A percentile compares a stretch with the other conserved stretches of the same genome.
These are phyloP conservation scores for Schizaphis graminum DNA, from an alignment of 2,888 invertebrate genomes.

Conservation along the genomic window DNA sequence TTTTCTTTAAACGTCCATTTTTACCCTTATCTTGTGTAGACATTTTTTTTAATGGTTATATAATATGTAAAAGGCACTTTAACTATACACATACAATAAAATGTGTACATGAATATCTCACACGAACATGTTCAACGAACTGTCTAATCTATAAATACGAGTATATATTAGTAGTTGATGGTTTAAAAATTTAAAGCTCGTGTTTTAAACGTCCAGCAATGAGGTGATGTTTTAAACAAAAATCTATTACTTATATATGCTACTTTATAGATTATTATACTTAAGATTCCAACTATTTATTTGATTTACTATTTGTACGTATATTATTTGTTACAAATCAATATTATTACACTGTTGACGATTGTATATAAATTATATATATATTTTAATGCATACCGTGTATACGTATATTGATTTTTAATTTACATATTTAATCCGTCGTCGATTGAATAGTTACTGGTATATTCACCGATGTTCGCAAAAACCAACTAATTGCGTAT, in stretches of 20 bases:
- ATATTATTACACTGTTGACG: background rate
- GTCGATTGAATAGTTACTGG: background rate
- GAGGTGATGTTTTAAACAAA: background rate
- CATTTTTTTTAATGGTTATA: slow-evolving; percentile 30
- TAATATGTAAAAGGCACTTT: background rate
- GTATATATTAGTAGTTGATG: background rate
- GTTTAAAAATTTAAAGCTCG: background rate
- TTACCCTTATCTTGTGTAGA: slow-evolving; percentile 49
- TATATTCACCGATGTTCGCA: background rate
- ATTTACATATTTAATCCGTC: background rate
- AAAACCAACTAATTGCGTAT: background rate
- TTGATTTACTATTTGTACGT: background rate
- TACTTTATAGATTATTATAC: background rate
- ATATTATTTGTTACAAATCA: background rate
- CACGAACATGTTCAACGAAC: background rate
- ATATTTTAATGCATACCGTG: background rate
- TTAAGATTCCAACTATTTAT: background rate
- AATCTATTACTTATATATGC: background rate
- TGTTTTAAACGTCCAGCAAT: background rate
- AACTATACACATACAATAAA: background rate
- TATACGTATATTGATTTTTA: background rate
- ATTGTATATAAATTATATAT: background rate
- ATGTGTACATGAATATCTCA: slow-evolving; percentile 5
- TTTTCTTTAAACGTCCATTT: slow-evolving; percentile 41
- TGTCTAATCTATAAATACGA: slow-evolving; percentile 3